Percentiles rank a stretch among this genome's conserved stretches.
Conservation (phyloP, 2,888 invertebrate species). For the Apamea crenata region DNA sequence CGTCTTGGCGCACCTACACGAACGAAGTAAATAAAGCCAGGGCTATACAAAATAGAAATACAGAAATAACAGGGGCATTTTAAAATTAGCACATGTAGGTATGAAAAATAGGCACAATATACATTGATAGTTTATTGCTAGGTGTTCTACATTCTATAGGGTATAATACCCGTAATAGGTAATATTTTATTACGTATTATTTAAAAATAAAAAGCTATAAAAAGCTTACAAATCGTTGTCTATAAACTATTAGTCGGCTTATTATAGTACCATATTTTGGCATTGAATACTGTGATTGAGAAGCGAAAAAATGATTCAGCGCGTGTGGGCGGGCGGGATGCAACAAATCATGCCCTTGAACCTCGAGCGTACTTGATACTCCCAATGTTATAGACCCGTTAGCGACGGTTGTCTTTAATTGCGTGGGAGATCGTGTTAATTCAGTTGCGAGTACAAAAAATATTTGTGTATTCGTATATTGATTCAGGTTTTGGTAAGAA, state of each 20-base stretch:
- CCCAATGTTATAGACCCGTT: conserved; percentile 69
- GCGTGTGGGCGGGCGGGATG: conserved; percentile 84
- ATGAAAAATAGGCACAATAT: conserved; percentile 68
- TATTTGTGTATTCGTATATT: conserved; percentile 2
- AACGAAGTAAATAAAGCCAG: conserved; percentile 85
- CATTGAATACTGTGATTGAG: conserved; percentile 77
- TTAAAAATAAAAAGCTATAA: conserved; percentile 5
- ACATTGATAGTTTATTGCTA: conserved; percentile 66
- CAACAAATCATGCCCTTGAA: conserved; percentile 84
- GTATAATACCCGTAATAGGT: not conserved
- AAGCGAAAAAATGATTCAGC: conserved; percentile 82
- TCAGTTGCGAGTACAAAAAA: conserved; percentile 10
- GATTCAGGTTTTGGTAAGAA: conserved; percentile 10
- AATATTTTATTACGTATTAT: not conserved
- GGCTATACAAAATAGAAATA: conserved; percentile 85
- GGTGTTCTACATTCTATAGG: not conserved
- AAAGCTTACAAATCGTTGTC: conserved; percentile 21
- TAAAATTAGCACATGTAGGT: conserved; percentile 74
- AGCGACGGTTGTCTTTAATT: conserved; percentile 69
- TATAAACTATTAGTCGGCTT: conserved; percentile 44
- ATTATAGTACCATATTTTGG: conserved; percentile 74
- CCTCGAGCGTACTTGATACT: conserved; percentile 73
- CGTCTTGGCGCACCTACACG: conserved; percentile 87
- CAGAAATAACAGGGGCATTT: conserved; percentile 80
- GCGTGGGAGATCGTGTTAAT: conserved; percentile 74